Conservation (phyloP, 2,888 invertebrate species). For the Nephrotoma flavescens region DNA sequence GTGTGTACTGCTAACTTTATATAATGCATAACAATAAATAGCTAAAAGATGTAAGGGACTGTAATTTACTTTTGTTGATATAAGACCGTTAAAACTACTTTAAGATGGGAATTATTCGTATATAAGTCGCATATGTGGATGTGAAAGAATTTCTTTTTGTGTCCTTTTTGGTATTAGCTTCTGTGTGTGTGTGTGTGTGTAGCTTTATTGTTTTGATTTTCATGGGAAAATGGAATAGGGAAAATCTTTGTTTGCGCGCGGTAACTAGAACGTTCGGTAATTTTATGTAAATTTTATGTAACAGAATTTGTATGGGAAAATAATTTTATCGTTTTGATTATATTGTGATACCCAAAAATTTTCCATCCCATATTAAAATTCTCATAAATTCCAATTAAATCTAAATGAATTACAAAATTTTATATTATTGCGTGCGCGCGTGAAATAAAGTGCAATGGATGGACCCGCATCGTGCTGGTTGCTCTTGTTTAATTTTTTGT, state of each 20-base stretch:
- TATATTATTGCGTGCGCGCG: too few relatives aligned
- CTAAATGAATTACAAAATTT: too few relatives aligned
- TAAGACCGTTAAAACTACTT: neutral
- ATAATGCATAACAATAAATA: neutral
- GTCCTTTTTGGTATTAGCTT: neutral
- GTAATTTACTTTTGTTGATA: neutral
- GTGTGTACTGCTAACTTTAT: neutral
- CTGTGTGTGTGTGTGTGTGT: neutral
- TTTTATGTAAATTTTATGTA: neutral
- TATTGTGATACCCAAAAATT: neutral
- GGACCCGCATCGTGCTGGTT: neutral
- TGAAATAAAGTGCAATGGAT: too few relatives aligned
- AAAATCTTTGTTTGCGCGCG: neutral
- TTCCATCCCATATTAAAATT: neutral
- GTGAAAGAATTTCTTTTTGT: neutral
- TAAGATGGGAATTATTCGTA: neutral
- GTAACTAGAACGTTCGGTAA: neutral
- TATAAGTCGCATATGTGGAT: neutral
- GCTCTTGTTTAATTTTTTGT: neutral
- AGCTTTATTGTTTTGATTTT: neutral
- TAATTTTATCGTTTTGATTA: neutral
- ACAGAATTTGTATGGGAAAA: neutral
- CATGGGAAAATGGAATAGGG: neutral
- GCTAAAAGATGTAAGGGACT: neutral
- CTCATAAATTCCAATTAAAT: too few relatives aligned